Percentiles rank a stretch among this genome's conserved stretches.
Evolutionary conservation across 2,888 invertebrate species (phyloP).

Genomic region (Sinelater perroti): DNA sequence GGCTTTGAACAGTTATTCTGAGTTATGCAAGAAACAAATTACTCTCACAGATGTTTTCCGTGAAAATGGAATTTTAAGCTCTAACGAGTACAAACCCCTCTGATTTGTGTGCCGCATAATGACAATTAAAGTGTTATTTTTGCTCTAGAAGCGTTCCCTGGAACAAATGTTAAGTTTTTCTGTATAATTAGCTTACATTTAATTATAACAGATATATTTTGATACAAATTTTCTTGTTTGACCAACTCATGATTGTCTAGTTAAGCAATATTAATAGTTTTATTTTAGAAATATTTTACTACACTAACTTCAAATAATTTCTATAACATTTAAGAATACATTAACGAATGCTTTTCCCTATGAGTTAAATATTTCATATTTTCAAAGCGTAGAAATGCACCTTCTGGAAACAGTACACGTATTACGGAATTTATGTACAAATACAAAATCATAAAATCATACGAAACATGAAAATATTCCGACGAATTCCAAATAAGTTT

Average conservation of each 20-base stretch:
- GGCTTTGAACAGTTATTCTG: background rate
- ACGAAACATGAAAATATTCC: slow-evolving; percentile 26
- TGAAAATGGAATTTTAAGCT: slow-evolving; percentile 12
- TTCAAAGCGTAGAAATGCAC: too few species aligned
- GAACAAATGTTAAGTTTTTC: background rate
- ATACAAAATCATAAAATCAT: slow-evolving; percentile 21
- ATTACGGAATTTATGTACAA: slow-evolving; percentile 18
- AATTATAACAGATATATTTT: too few species aligned
- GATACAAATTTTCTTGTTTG: too few species aligned
- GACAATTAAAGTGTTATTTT: slow-evolving; percentile 19
- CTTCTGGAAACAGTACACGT: slow-evolving; percentile 12
- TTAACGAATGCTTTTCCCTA: too few species aligned
- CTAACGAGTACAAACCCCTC: slow-evolving; percentile 16
- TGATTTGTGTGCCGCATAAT: slow-evolving; percentile 15
- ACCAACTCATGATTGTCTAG: too few species aligned
- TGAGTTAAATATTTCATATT: too few species aligned
- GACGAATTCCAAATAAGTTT: slow-evolving; percentile 28
- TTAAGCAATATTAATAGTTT: too few species aligned
- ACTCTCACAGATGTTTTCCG: slow-evolving; percentile 12
- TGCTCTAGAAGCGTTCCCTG: background rate
- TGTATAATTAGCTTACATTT: slow-evolving; percentile 2
- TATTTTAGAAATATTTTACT: too few species aligned
- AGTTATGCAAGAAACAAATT: background rate
- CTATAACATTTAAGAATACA: too few species aligned
- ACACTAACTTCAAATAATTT: too few species aligned